Conservation (phyloP, 2,113 vertebrate species). For the Clinocottus analis region DNA sequence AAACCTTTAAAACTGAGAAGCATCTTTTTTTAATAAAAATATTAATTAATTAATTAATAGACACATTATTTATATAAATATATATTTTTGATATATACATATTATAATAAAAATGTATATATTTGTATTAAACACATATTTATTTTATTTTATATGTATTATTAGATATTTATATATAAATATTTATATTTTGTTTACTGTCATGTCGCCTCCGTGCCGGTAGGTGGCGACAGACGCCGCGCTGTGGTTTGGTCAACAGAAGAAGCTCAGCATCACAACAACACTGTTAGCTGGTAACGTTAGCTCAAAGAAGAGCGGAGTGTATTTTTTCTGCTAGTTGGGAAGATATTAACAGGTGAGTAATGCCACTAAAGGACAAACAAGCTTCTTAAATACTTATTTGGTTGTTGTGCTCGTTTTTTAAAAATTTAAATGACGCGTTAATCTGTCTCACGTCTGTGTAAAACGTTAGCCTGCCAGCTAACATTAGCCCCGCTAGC, state of each 20-base stretch:
- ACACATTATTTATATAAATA: too few relatives aligned
- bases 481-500: conserved; percentile 43
- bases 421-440: accelerated
- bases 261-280: conserved; percentile 48
- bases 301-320: conserved; percentile 38
- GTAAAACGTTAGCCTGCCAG: background rate
- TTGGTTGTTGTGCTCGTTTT: accelerated
- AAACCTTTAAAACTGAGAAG: too few relatives aligned
- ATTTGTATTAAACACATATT: too few relatives aligned
- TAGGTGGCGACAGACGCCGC: conserved; percentile 12
- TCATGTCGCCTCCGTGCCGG: background rate
- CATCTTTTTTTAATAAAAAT: too few relatives aligned
- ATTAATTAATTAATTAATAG: too few relatives aligned
- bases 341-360: conserved; percentile 76
- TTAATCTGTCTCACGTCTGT: background rate
- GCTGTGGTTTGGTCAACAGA: background rate
- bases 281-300: conserved; percentile 6
- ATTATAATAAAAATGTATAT: too few relatives aligned
- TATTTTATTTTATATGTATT: too few relatives aligned
- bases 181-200: background rate
- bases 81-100: too few relatives aligned
- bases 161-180: too few relatives aligned
- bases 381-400: accelerated
- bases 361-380: accelerated
- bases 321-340: conserved; percentile 58